Evolutionary conservation across 2,888 invertebrate genomes (phyloP).

Genomic region (Hyalella azteca): DNA sequence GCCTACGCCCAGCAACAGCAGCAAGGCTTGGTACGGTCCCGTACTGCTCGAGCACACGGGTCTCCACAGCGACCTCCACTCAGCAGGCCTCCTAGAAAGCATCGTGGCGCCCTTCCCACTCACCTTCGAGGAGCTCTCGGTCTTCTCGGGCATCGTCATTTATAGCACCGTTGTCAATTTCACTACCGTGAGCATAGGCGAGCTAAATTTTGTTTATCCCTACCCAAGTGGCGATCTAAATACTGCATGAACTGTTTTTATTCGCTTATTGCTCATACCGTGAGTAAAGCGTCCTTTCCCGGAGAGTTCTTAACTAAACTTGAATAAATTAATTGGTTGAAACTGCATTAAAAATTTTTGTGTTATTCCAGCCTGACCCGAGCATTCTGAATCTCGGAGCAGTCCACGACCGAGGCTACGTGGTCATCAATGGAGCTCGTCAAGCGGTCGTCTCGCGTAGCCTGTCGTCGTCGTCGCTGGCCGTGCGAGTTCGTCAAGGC

Average conservation of each 20-base stretch:
- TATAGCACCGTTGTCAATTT: constrained; percentile 47
- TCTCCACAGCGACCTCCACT: constrained; percentile 26
- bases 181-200: neutral
- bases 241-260: too few relatives aligned
- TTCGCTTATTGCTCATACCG: too few relatives aligned
- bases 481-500: constrained; percentile 62
- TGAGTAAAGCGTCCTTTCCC: too few relatives aligned
- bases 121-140: constrained; percentile 60
- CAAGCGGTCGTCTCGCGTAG: constrained; percentile 1
- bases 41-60: constrained; percentile 39
- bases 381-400: constrained; percentile 67
- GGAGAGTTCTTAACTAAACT: too few relatives aligned
- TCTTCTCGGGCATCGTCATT: constrained; percentile 62
- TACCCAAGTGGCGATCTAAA: too few relatives aligned
- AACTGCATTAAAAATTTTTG: too few relatives aligned
- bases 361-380: constrained; percentile 61
- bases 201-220: too few relatives aligned
- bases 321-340: too few relatives aligned
- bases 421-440: constrained; percentile 69
- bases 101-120: constrained; percentile 42
- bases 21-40: constrained; percentile 47
- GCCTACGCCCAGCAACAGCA: constrained; percentile 39
- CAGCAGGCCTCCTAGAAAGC: neutral
- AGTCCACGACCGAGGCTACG: constrained; percentile 73
- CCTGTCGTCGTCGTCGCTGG: constrained; percentile 57